These are phyloP conservation scores for Morus bassanus DNA, from an alignment of 2,797 vertebrate genomes.

Conservation along the genomic window DNA sequence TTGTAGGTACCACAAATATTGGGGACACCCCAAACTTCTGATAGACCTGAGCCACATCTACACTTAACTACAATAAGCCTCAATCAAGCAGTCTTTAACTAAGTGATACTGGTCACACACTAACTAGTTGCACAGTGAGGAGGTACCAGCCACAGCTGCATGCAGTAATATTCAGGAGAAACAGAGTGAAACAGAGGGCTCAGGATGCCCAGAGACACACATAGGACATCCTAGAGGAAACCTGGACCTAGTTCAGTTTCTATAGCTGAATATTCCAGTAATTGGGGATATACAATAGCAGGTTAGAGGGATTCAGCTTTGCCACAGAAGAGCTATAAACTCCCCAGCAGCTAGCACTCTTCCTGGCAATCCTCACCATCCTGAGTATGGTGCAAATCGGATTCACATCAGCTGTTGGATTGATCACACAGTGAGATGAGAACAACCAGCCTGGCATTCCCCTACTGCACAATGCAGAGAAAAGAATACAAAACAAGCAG, in stretches of 20 bases:
- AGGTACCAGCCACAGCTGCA: not conserved
- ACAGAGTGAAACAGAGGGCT: not conserved
- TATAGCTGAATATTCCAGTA: not conserved
- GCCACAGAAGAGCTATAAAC: not conserved
- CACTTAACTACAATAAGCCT: not conserved
- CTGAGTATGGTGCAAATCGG: not conserved
- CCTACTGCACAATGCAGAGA: not conserved
- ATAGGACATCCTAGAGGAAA: not conserved
- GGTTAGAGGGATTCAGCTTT: not conserved
- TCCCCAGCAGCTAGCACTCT: not conserved
- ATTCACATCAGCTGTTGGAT: not conserved
- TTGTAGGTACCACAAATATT: not conserved
- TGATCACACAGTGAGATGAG: not conserved
- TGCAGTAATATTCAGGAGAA: not conserved
- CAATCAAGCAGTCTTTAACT: not conserved
- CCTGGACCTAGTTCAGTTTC: not conserved
- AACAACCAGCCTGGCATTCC: not conserved
- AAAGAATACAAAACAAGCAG: not conserved
- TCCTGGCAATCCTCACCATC: not conserved
- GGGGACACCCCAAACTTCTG: not conserved
- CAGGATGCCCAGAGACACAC: not conserved
- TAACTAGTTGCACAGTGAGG: not conserved
- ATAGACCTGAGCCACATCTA: not conserved
- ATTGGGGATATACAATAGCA: not conserved
- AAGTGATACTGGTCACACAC: not conserved